Evolutionary conservation across 2,888 invertebrate genomes (phyloP).

Genomic region (Andrena minutula): DNA sequence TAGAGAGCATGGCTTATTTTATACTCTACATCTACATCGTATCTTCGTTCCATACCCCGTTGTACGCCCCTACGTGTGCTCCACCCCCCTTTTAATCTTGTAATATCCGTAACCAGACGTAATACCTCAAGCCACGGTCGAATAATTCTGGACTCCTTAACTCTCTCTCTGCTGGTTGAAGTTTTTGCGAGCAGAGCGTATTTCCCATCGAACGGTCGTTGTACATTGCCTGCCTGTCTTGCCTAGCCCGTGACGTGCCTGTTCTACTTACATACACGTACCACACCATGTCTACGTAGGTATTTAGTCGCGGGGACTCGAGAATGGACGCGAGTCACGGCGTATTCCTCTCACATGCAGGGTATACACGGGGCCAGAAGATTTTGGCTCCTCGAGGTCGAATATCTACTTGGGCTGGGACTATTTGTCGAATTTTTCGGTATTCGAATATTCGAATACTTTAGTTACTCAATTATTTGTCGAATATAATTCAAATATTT

Average conservation of each 20-base stretch:
- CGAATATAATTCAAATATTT: too few relatives aligned
- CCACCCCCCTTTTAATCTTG: slow-evolving; percentile 24
- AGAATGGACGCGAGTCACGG: slow-evolving; percentile 7
- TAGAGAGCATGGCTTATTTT: slow-evolving; percentile 81
- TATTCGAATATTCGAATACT: too few relatives aligned
- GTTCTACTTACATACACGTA: slow-evolving; percentile 39
- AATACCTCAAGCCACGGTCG: slow-evolving; percentile 29
- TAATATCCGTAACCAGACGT: slow-evolving; percentile 39
- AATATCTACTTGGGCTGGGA: too few relatives aligned
- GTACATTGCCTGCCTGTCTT: slow-evolving; percentile 44
- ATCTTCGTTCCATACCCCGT: slow-evolving; percentile 4
- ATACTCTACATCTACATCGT: slow-evolving; percentile 14
- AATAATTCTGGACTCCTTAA: slow-evolving; percentile 45
- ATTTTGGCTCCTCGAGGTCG: neutral
- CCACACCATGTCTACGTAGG: slow-evolving; percentile 9
- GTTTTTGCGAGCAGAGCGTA: slow-evolving; percentile 22
- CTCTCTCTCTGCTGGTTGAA: slow-evolving; percentile 25
- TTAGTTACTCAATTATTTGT: too few relatives aligned
- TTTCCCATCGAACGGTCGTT: slow-evolving; percentile 12
- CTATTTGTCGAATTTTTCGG: too few relatives aligned
- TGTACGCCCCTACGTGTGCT: slow-evolving; percentile 21
- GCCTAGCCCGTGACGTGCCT: slow-evolving; percentile 56
- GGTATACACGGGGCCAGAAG: slow-evolving; percentile 11
- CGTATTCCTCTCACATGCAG: slow-evolving; percentile 14
- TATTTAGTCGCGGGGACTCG: slow-evolving; percentile 26